Percentiles rank a stretch among this genome's conserved stretches.
Evolutionary conservation across 2,797 vertebrate species (phyloP).

Genomic region (Myiotriccus ornatus): DNA sequence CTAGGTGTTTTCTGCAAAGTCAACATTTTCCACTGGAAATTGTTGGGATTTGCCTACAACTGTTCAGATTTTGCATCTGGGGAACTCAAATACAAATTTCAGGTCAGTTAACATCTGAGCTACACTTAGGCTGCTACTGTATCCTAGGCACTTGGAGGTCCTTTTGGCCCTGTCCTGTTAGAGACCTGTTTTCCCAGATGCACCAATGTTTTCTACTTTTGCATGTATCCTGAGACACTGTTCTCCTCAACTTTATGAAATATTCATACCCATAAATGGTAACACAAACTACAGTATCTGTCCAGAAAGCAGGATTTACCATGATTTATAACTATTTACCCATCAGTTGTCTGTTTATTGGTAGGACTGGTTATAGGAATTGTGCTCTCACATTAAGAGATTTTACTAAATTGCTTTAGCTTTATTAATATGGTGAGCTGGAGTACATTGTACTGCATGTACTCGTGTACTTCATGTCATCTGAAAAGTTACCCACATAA

Average conservation of each 20-base stretch:
- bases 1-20: conserved; percentile 1
- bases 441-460: neutral
- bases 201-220: neutral
- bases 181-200: neutral
- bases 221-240: neutral
- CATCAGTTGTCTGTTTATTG: neutral
- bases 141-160: neutral
- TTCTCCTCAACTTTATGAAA: neutral
- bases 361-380: neutral
- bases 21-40: conserved; percentile 44
- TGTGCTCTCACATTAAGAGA: neutral
- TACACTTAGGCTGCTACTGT: neutral
- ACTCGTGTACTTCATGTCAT: neutral
- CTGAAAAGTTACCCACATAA: neutral
- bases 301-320: neutral
- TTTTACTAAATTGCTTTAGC: neutral
- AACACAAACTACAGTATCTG: neutral
- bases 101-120: neutral
- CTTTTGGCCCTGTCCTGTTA: neutral
- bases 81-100: neutral
- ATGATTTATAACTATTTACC: neutral
- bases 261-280: neutral
- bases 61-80: neutral
- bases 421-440: neutral
- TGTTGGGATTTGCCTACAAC: conserved; percentile 12